These are phyloP conservation scores for Echeneis naucrates DNA, from an alignment of 2,797 vertebrate genomes.

Conservation along the genomic window DNA sequence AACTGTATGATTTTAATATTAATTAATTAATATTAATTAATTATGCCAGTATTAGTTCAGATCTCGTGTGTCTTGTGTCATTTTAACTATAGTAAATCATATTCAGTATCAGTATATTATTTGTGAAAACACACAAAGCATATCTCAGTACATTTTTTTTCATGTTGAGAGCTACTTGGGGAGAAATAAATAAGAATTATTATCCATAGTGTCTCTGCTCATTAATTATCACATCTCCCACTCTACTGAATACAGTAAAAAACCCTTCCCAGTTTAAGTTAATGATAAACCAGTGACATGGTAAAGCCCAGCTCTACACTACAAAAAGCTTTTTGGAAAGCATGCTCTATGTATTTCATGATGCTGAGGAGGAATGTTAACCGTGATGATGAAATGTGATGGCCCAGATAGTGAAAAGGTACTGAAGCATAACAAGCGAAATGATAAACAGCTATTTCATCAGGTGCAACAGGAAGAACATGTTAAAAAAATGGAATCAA, in stretches of 20 bases:
- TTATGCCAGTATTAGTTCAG: too few species aligned
- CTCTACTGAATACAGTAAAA: not conserved
- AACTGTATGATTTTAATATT: not conserved
- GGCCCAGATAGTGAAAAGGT: slow-evolving; percentile 45
- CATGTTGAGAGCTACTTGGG: not conserved
- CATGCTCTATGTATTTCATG: slow-evolving; percentile 74
- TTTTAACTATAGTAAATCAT: not conserved
- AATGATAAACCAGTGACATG: slow-evolving; percentile 55
- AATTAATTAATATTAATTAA: not conserved
- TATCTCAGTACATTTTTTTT: not conserved
- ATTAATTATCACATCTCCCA: slow-evolving; percentile 2
- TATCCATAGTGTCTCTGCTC: too few species aligned
- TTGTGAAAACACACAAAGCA: not conserved
- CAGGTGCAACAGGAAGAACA: slow-evolving; percentile 63
- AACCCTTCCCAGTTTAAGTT: too few species aligned
- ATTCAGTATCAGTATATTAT: not conserved
- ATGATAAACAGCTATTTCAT: slow-evolving; percentile 77
- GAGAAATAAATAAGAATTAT: too few species aligned
- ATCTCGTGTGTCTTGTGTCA: not conserved
- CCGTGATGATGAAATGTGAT: slow-evolving; percentile 69
- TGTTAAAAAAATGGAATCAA: slow-evolving; percentile 61
- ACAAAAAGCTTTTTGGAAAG: slow-evolving; percentile 51
- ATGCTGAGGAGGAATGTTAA: slow-evolving; percentile 62
- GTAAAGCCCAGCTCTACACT: slow-evolving; percentile 53
- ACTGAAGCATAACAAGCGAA: slow-evolving; percentile 62